Percentiles rank a stretch among this genome's conserved stretches.
phyloP scores from a whole-genome alignment of 2,888 invertebrate species.

The Trissolcus brochymenae region DNA sequence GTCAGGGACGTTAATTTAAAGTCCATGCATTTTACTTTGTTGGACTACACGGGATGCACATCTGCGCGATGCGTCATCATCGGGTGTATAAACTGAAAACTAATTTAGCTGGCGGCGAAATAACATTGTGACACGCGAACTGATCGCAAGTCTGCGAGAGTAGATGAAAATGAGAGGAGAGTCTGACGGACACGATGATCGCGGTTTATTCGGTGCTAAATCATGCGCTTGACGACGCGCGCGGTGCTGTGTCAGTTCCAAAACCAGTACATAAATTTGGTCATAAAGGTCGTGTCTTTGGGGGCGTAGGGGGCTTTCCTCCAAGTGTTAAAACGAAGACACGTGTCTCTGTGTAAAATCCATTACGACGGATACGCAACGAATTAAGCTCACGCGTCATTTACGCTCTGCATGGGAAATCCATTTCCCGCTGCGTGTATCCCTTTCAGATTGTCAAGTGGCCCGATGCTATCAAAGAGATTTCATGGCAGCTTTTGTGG shows the following conservation, averaged over 20 bases:
- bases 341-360: conserved; percentile 20
- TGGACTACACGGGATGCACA: conserved; percentile 22
- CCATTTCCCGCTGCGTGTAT: background rate
- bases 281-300: conserved; percentile 33
- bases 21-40: conserved; percentile 29
- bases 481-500: conserved; percentile 22
- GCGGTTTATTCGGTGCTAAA: conserved; percentile 44
- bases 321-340: background rate
- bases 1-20: conserved; percentile 28
- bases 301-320: background rate
- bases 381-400: conserved; percentile 13
- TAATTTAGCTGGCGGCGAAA: conserved; percentile 41
- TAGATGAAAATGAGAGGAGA: background rate
- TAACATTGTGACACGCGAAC: conserved; percentile 40
- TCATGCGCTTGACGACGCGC: conserved; percentile 38
- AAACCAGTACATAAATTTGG: conserved; percentile 51
- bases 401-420: conserved; percentile 1
- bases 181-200: conserved; percentile 17
- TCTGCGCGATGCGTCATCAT: conserved; percentile 36
- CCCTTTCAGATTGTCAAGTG: conserved; percentile 2
- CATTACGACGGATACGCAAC: conserved; percentile 19
- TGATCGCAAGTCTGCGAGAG: conserved; percentile 9
- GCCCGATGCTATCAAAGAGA: conserved; percentile 14
- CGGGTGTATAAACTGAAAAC: conserved; percentile 27
- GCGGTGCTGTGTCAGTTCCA: conserved; percentile 20